These are phyloP conservation scores for Cremastobaeus sp. DNA, from an alignment of 2,888 invertebrate species.

Conservation along the genomic window DNA sequence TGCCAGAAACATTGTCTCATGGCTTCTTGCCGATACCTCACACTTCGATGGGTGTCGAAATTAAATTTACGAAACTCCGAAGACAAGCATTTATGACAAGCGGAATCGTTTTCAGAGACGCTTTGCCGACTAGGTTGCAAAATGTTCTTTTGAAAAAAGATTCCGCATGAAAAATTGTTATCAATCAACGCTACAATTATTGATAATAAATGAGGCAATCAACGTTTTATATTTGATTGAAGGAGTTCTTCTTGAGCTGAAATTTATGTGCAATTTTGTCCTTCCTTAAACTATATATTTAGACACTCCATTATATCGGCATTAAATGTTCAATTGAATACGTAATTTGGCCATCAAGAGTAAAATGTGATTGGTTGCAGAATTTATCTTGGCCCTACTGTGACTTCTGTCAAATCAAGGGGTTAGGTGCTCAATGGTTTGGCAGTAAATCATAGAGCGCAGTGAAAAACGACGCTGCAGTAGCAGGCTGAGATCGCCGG, in stretches of 20 bases:
- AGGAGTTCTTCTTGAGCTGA: too few species aligned
- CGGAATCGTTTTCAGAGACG: conserved; percentile 34
- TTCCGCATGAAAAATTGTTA: conserved; percentile 21
- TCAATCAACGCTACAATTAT: too few species aligned
- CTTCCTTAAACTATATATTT: too few species aligned
- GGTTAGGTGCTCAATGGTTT: conserved; percentile 63
- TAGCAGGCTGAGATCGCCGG: conserved; percentile 64
- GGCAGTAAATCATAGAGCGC: conserved; percentile 65
- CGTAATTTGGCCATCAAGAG: conserved; percentile 3
- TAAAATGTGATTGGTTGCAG: conserved; percentile 25
- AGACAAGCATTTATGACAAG: conserved; percentile 49
- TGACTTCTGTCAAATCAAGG: conserved; percentile 55
- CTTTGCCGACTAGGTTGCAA: conserved; percentile 36
- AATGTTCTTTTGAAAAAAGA: too few species aligned
- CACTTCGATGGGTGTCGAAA: conserved; percentile 52
- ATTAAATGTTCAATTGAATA: conserved; percentile 15
- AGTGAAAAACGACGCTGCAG: conserved; percentile 61
- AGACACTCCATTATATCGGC: too few species aligned
- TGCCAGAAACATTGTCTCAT: conserved; percentile 54
- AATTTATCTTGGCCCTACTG: conserved; percentile 14
- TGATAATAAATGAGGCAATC: too few species aligned
- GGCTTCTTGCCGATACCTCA: conserved; percentile 48
- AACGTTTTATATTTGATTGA: too few species aligned
- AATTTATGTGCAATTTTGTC: too few species aligned
- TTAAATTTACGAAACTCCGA: conserved; percentile 51